phyloP scores from a whole-genome alignment of 2,888 invertebrate species.

The Smittia sp. region DNA sequence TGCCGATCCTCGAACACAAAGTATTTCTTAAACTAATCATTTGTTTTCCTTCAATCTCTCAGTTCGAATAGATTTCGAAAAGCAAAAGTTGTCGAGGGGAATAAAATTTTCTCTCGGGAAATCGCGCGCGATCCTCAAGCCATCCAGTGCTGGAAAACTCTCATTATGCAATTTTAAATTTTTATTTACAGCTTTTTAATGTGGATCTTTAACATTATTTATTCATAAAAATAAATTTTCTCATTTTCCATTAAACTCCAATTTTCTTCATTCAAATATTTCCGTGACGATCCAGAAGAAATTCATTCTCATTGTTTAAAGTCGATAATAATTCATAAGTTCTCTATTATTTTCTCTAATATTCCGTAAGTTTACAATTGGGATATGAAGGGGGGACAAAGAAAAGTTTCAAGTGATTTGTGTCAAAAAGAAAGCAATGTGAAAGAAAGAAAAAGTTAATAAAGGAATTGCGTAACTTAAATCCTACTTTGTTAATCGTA shows the following conservation, averaged over 20 bases:
- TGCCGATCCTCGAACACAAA: neutral
- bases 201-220: neutral
- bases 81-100: too few relatives aligned
- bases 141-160: too few relatives aligned
- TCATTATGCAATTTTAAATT: neutral
- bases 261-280: neutral
- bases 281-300: neutral
- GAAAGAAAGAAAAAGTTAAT: neutral
- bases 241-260: neutral
- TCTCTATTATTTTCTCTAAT: neutral
- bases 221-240: conserved; percentile 6
- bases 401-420: neutral
- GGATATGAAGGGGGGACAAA: neutral
- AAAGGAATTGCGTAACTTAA: conserved; percentile 8
- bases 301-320: too few relatives aligned
- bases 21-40: neutral
- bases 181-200: conserved; percentile 4
- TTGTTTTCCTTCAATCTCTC: neutral
- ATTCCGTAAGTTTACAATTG: neutral
- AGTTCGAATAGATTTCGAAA: neutral
- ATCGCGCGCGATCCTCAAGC: too few relatives aligned
- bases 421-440: neutral
- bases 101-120: too few relatives aligned
- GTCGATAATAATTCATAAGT: neutral
- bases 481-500: neutral